A percentile compares a stretch with the other conserved stretches of the same genome.
Conservation (phyloP, 2,888 invertebrate genomes). For the Empis stercorea region DNA sequence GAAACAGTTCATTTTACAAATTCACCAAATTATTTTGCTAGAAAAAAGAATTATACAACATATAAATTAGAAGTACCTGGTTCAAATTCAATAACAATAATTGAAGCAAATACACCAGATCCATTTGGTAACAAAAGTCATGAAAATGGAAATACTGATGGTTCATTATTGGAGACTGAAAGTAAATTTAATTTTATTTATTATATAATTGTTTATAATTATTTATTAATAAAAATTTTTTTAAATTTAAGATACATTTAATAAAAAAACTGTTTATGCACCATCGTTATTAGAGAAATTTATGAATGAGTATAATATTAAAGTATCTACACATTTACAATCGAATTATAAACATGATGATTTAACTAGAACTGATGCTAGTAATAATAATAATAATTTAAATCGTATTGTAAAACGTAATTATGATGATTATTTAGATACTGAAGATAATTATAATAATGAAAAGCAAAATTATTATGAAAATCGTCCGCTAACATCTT, state of each 20-base stretch:
- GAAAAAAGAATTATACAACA: conserved; percentile 34
- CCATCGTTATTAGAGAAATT: conserved; percentile 49
- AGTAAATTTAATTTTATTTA: no score
- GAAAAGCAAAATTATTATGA: conserved; percentile 9
- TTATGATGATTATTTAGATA: background rate
- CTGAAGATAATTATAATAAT: conserved; percentile 6
- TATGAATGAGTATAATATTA: conserved; percentile 46
- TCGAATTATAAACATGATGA: no score
- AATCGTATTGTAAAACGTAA: background rate
- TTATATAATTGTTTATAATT: no score
- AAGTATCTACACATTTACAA: conserved; percentile 23
- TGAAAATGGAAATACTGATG: conserved; percentile 20
- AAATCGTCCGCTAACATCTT: background rate
- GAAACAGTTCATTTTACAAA: conserved; percentile 18
- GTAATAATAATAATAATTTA: no score
- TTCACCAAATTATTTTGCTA: conserved; percentile 25
- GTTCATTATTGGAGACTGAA: no score
- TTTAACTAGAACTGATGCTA: no score
- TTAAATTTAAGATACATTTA: conserved; percentile 10
- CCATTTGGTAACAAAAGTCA: conserved; percentile 18
- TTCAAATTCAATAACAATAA: conserved; percentile 43
- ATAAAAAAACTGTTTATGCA: conserved; percentile 25
- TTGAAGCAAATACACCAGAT: conserved; percentile 36
- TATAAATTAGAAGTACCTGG: conserved; percentile 45
- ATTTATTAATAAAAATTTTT: no score